Evolutionary conservation across 2,888 invertebrate species (phyloP), one percentile per base, ranked within the genome.

Genomic region (Sarcophaga rosellei): DNA sequence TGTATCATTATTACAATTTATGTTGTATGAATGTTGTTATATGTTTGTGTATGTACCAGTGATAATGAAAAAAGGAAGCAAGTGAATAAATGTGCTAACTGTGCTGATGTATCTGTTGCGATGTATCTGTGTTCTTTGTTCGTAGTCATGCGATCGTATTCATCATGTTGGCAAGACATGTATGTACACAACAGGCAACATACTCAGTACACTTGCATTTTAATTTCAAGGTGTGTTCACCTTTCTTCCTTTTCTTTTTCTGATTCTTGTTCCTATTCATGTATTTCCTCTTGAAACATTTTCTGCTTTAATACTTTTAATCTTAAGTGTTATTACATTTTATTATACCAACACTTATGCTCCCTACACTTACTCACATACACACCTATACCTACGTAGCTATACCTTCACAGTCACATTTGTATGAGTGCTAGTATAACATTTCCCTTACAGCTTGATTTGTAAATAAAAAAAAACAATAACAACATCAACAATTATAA

Each of bases 241-340:
- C 2, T 53, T 53, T 15, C 4, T 53, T 53, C 15, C 11, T 11
- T 47, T 53, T 53, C 15, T 21, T 63, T 69, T 25, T 11, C 15
- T 61, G n/a, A 57, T 6, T 44, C 59, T 15, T 25, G 20, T 61
- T 61, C 20, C 3, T 61, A 6, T 57, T 17, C 25, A 21, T 62
- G 35, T 47, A 10, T n/a, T 77, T 61, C n/a, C 21, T 72, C 74
- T 23, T 45, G n/a, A 63, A 65, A 74, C 12, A 78, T 78, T 63
- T 74, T 68, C 53, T 75, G 70, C 74, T 84, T 79, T 84, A 79
- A 79, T 79, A 69, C 74, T 74, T 84, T 79, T 70, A 72, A 75
- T 80, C 79, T 75, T 70, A 84, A 80, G 79, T 72, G 65, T 76
- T 80, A 76, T 72, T 80, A 61, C 79, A 84, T 84, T 84, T 70